These are phyloP conservation scores for Helogale parvula DNA, from an alignment of 2,113 vertebrate genomes.

Conservation along the genomic window DNA sequence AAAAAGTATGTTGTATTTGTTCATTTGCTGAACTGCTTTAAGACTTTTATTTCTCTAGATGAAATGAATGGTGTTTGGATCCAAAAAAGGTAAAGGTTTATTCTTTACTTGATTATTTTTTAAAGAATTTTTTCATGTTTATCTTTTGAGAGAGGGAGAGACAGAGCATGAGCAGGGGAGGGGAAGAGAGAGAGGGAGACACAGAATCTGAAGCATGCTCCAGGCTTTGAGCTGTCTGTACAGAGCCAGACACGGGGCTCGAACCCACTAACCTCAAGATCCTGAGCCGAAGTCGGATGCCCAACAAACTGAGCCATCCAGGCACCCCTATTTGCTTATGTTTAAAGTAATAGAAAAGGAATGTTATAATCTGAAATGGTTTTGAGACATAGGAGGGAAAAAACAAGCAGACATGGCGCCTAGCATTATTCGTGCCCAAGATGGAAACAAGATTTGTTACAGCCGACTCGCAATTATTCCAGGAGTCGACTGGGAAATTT, in stretches of 20 bases:
- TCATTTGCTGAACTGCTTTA: slow-evolving; percentile 35
- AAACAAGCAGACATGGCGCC: not conserved
- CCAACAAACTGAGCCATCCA: too few relatives aligned
- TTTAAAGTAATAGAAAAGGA: slow-evolving; percentile 55
- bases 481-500: not conserved
- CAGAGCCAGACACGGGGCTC: too few relatives aligned
- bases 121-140: too few relatives aligned
- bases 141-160: too few relatives aligned
- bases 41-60: slow-evolving; percentile 55
- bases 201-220: too few relatives aligned
- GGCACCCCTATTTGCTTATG: not conserved
- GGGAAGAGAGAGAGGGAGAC: too few relatives aligned
- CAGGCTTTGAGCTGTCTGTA: too few relatives aligned
- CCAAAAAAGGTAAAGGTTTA: slow-evolving; percentile 9
- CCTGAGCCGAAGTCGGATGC: too few relatives aligned
- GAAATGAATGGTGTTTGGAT: slow-evolving; percentile 13
- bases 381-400: not conserved
- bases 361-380: not conserved
- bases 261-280: too few relatives aligned
- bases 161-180: too few relatives aligned
- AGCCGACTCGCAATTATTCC: not conserved
- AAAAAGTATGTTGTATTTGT: not conserved
- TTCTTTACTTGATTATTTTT: slow-evolving; percentile 55
- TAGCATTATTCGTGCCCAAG: not conserved
- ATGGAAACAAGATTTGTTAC: slow-evolving; percentile 44